Base-by-base conservation (phyloP, 2,888 invertebrate species). In the Theodoxus fluviatilis region DNA sequence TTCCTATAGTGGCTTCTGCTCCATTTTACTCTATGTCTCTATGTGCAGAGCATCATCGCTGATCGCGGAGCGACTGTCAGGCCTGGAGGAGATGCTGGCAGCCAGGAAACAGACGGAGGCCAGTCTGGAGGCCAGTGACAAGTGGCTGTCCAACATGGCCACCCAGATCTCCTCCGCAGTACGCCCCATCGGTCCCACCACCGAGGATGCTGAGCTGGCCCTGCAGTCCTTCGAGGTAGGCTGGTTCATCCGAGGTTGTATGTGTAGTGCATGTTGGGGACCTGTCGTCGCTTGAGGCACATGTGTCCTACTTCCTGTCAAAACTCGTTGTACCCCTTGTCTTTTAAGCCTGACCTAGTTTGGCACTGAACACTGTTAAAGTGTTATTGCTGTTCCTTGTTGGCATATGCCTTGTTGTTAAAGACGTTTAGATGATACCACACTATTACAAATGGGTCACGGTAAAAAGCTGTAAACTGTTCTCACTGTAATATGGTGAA, bases 161-260 rank as follows among this genome's bases (percentile, higher is more conserved):
- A 92, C 92, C 71, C 93, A 94, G 83, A 87, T 96, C 22, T 68
- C 40, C 6, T 92, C 94, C 76, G 92, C 93, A 1, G 94, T 93
- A 81, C 93, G 93, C 86, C 95, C 96, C 0, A 92, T 96, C 47
- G 96, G 96, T 15, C 92, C 92, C 68, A 92, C 92, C 82, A 93
- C 94, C 1, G 94, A 95, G 83, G 96, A 96, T 85, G 95, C 96
- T 0, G 93, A 94, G 84, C 91, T 92, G n/a, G 90, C 94, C 77
- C 89, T 88, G 3, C 40, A 68, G 35, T 57, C 55, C 6, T 66
- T 65, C 37, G 61, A 74, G 71, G 73, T 69, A 52, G 65, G 57
- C 6, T 15, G 3, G 40, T 9, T 12, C n/a, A n/a, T 7, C 25
- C 37, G 37, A 35, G 37, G 25, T 63, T 9, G 15, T 22, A 55